phyloP scores from a whole-genome alignment of 64 coral and sea anemone genomes.

The Porites australiensis region DNA sequence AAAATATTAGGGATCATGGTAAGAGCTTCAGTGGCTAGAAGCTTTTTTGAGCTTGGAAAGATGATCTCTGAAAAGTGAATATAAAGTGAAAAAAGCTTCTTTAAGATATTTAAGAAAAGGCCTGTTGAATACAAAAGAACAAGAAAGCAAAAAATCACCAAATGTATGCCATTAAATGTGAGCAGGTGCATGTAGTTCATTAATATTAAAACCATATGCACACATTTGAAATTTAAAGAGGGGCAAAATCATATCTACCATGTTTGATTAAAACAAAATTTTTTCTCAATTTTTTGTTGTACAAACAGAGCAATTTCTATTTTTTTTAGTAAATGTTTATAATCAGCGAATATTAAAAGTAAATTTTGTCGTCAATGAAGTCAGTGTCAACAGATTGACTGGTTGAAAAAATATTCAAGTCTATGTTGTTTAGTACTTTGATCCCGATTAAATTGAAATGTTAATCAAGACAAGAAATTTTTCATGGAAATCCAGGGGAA shows the following conservation, averaged over 20 bases:
- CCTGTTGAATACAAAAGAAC: background rate
- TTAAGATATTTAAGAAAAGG: background rate
- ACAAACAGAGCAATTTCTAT: background rate
- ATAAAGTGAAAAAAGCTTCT: background rate
- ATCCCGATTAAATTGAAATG: too few relatives aligned
- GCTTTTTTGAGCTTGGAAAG: background rate
- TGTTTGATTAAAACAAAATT: background rate
- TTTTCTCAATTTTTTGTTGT: background rate
- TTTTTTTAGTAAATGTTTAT: background rate
- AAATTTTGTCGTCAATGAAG: too few relatives aligned
- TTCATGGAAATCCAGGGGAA: too few relatives aligned
- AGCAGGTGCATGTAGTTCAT: slow-evolving; percentile 7
- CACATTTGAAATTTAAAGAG: background rate
- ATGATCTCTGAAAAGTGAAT: background rate
- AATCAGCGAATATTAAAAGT: too few relatives aligned
- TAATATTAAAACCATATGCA: slow-evolving; percentile 11
- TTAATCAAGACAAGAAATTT: too few relatives aligned
- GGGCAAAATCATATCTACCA: background rate
- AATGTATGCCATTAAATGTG: background rate
- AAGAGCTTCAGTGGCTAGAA: too few relatives aligned
- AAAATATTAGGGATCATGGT: background rate
- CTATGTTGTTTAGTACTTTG: too few relatives aligned
- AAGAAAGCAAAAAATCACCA: background rate
- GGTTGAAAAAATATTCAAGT: too few relatives aligned
- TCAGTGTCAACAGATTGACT: too few relatives aligned